Evolutionary conservation across 1,140 invertebrate species (phyloP), one percentile per base, ranked within the genome.

Genomic region (Paraescarpia echinospica): DNA sequence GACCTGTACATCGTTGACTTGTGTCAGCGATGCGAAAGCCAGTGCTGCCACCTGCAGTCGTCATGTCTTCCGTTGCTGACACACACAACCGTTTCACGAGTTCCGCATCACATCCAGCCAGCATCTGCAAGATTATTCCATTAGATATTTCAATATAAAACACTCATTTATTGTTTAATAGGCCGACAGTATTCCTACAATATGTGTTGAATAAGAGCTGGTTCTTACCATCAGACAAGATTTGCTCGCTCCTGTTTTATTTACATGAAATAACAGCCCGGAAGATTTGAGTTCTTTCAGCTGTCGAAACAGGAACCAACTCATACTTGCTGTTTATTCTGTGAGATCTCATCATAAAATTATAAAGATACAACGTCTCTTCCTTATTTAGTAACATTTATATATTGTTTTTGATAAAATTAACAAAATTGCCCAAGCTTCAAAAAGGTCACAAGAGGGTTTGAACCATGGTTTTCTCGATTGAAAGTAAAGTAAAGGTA

Each of bases 1-100:
- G 90, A 34, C 33, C 51, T 77, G 59, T 77, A 77, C 22, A 34
- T 34, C 33, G 33, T 18, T 22, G 92, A 34, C 92, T 34, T 91
- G 51, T 34, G 92, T 34, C 34, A 22, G 92, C 34, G 92, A 92
- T 89, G 31, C 35, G 41, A 51, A 92, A 90, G 12, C 18, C 34
- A 41, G 51, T 34, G 34, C 34, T 92, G 33, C 34, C 51, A 88
- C 34, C 34, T 34, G 34, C 18, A 92, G 34, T 12, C 31, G 59
- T 77, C 27, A 9, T 31, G 8, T 34, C 91, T 35, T 35, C 34
- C 33, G 33, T 4, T 6, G 91, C 34, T 51, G 34, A 88, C 35
- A 89, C 31, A 90, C 92, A 92, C 33, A 35, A 33, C 92, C 34
- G 59, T 88, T 35, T 77, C 59, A 77, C 4, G 2, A 27, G 8